These are phyloP conservation scores for Pseudopleuronectes americanus DNA, from an alignment of 2,797 vertebrate species.

Conservation along the genomic window DNA sequence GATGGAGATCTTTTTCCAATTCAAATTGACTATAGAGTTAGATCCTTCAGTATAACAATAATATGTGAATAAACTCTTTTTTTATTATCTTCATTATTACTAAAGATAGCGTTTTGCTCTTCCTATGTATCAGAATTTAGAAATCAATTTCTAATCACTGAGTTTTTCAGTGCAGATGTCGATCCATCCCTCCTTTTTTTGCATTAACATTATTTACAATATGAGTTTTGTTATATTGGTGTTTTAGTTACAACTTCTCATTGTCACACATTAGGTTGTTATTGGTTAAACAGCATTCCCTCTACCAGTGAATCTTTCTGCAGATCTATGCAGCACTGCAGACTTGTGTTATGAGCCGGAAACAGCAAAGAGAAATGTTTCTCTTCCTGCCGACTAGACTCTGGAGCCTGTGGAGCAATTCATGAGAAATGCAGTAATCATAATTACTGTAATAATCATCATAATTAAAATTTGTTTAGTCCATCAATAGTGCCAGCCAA, in stretches of 20 bases:
- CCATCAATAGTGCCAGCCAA: constrained; percentile 12
- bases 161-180: neutral
- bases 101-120: neutral
- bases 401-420: constrained; percentile 22
- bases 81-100: neutral
- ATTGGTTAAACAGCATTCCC: neutral
- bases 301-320: neutral
- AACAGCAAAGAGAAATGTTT: neutral
- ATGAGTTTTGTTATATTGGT: too few species aligned
- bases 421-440: constrained; percentile 18
- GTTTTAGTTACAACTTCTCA: neutral
- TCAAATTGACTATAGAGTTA: too few species aligned
- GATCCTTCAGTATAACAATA: too few species aligned
- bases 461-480: constrained; percentile 31
- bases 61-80: too few species aligned
- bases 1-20: neutral
- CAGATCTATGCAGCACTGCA: neutral
- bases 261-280: neutral
- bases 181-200: neutral
- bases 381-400: constrained; percentile 19
- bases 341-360: neutral
- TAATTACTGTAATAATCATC: constrained; percentile 32
- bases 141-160: too few species aligned
- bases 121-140: neutral
- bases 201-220: too few species aligned